These are phyloP conservation scores for Archips crataeganus DNA, from an alignment of 2,888 invertebrate genomes.

Conservation along the genomic window DNA sequence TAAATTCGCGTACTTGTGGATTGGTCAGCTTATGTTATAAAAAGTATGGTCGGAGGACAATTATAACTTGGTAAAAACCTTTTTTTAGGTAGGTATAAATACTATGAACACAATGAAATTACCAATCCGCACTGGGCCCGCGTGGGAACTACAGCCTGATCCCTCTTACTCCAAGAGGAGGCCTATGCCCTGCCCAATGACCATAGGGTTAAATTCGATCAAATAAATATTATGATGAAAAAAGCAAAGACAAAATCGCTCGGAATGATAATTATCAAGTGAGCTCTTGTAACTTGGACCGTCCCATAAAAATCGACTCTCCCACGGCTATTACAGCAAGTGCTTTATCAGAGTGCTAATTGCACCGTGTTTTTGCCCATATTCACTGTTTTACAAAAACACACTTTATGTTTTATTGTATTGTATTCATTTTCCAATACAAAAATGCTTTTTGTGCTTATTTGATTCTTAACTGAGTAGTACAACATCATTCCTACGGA, in stretches of 20 bases:
- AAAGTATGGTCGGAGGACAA: too few relatives aligned
- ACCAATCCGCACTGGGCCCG: too few relatives aligned
- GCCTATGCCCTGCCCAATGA: too few relatives aligned
- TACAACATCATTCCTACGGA: constrained; percentile 57
- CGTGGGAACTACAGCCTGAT: too few relatives aligned
- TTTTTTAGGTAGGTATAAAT: too few relatives aligned
- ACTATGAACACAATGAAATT: too few relatives aligned
- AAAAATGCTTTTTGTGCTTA: background rate
- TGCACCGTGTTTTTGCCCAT: constrained; percentile 73
- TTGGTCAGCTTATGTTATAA: too few relatives aligned
- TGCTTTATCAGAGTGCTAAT: constrained; percentile 79
- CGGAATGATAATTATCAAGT: background rate
- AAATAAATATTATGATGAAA: too few relatives aligned
- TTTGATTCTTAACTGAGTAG: background rate
- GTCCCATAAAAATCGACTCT: constrained; percentile 54
- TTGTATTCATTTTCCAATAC: constrained; percentile 6
- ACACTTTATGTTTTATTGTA: constrained; percentile 13
- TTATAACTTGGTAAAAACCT: too few relatives aligned
- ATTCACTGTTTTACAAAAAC: constrained; percentile 19
- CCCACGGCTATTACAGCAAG: constrained; percentile 79
- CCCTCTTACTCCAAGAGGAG: too few relatives aligned
- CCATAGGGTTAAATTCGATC: too few relatives aligned
- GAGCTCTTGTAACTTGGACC: constrained; percentile 50
- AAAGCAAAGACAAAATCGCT: background rate
- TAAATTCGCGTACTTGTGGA: too few relatives aligned